Percentiles rank a stretch among this genome's conserved stretches.
Conservation (phyloP, 2,888 invertebrate species). For the Sphaerolaimus hirsutus region DNA sequence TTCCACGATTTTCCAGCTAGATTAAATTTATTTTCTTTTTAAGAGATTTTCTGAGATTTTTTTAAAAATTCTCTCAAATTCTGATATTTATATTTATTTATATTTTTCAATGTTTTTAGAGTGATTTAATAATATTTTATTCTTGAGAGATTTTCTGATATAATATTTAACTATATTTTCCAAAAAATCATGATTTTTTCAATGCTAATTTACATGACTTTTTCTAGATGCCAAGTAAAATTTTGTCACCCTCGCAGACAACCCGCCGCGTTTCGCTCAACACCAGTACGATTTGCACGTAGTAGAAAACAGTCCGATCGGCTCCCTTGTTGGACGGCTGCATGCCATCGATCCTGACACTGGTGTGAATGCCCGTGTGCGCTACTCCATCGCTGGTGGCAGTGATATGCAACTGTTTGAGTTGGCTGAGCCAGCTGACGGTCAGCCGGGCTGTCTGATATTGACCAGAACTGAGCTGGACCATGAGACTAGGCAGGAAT, state of each 20-base stretch:
- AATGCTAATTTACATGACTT: not conserved
- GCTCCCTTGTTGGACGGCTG: conserved; percentile 66
- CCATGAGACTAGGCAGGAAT: conserved; percentile 71
- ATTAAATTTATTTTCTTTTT: no score
- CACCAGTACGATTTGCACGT: conserved; percentile 63
- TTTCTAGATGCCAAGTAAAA: no score
- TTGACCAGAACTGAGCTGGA: conserved; percentile 68
- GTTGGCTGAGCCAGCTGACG: conserved; percentile 20
- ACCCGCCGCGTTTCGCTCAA: conserved; percentile 40
- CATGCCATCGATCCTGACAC: conserved; percentile 70
- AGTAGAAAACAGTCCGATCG: conserved; percentile 72
- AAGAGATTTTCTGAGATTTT: no score
- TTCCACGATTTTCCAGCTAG: not conserved
- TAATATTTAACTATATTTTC: no score
- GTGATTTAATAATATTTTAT: not conserved
- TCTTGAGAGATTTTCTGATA: no score
- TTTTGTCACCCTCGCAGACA: conserved; percentile 16
- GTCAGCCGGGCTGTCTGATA: conserved; percentile 53
- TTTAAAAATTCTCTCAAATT: no score
- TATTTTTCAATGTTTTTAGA: no score
- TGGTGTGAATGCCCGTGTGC: conserved; percentile 62
- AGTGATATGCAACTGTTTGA: conserved; percentile 35
- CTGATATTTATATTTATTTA: no score
- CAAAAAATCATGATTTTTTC: no score
- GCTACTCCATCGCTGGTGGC: conserved; percentile 73